phyloP scores from a whole-genome alignment of 92 coral and sea anemone species.

The Palythoa caribaeorum region DNA sequence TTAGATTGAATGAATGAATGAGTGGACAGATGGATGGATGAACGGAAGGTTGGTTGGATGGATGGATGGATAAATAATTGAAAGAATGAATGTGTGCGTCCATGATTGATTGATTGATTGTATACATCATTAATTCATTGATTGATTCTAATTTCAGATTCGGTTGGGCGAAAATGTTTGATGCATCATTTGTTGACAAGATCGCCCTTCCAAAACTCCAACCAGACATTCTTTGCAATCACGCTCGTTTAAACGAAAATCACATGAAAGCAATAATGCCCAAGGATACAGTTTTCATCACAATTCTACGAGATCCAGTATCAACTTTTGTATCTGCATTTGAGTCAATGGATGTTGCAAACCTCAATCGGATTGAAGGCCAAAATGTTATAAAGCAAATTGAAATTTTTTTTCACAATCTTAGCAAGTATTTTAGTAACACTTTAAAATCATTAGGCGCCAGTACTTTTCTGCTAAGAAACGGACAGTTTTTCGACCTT shows the following conservation, averaged over 20 bases:
- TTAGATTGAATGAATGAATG: too few species aligned
- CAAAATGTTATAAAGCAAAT: slow-evolving; percentile 54
- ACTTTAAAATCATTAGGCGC: slow-evolving; percentile 67
- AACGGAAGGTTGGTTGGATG: not conserved
- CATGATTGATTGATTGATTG: not conserved
- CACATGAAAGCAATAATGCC: slow-evolving; percentile 84
- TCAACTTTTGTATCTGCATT: slow-evolving; percentile 86
- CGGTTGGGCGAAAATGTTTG: slow-evolving; percentile 36
- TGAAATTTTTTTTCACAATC: slow-evolving; percentile 73
- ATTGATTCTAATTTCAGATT: not conserved
- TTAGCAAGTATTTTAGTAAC: slow-evolving; percentile 67
- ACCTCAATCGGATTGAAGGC: slow-evolving; percentile 41
- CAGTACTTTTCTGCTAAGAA: slow-evolving; percentile 71
- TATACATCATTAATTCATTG: not conserved
- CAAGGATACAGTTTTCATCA: slow-evolving; percentile 81
- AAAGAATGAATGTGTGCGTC: not conserved
- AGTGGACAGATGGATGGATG: not conserved
- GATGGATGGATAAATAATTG: too few species aligned
- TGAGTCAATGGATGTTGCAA: slow-evolving; percentile 84
- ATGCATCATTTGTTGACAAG: slow-evolving; percentile 5
- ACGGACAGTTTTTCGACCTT: slow-evolving; percentile 93
- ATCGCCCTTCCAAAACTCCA: slow-evolving; percentile 5
- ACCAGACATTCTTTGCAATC: slow-evolving; percentile 92
- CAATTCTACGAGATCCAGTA: slow-evolving; percentile 92
- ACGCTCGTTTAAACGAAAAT: slow-evolving; percentile 80